phyloP scores from a whole-genome alignment of 2,797 vertebrate genomes.

The Avahi laniger region DNA sequence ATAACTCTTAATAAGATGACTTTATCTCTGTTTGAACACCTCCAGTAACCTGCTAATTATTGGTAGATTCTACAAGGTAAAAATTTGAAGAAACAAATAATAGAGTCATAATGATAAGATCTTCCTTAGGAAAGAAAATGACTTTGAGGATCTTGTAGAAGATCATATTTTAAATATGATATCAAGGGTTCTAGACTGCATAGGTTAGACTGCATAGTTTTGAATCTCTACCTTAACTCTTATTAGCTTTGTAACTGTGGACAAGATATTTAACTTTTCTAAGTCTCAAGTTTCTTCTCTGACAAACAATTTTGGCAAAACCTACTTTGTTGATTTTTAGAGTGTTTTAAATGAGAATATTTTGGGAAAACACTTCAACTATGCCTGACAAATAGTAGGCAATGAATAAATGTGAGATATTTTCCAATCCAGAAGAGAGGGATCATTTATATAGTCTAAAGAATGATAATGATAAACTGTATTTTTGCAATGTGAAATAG shows the following conservation, averaged over 20 bases:
- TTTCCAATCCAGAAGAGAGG: neutral
- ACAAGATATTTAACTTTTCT: neutral
- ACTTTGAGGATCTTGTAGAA: neutral
- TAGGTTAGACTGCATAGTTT: neutral
- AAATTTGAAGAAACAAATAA: neutral
- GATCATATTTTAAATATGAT: neutral
- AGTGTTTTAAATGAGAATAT: slow-evolving; percentile 13
- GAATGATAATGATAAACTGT: neutral
- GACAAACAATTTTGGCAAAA: neutral
- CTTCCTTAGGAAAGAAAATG: neutral
- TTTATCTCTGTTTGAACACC: neutral
- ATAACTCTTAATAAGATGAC: neutral
- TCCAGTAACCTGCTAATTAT: neutral
- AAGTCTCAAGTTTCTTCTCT: neutral
- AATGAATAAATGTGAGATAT: neutral
- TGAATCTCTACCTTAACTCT: neutral
- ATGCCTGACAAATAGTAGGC: neutral
- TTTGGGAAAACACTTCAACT: neutral
- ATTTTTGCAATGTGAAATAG: neutral
- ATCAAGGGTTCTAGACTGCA: neutral
- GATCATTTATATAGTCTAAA: neutral
- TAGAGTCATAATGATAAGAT: neutral
- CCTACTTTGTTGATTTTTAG: neutral
- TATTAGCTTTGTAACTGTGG: neutral
- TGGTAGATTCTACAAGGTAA: neutral